A percentile compares a stretch with the other conserved stretches of the same genome.
phyloP scores from a whole-genome alignment of 2,888 invertebrate genomes.

The Drosophila emarginata region DNA sequence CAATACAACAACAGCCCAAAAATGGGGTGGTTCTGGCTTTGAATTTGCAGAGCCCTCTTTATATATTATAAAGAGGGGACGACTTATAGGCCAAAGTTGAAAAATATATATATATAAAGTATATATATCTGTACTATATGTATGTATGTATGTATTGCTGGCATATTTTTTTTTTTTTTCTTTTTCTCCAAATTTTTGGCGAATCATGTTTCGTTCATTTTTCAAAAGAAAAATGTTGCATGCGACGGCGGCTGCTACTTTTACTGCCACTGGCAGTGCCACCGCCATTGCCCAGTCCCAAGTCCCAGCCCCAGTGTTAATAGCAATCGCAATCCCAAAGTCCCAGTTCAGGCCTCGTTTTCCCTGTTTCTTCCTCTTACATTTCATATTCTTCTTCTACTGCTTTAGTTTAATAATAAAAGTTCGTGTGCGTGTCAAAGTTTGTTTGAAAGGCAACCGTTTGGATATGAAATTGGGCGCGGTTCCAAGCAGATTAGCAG shows the following conservation, averaged over 20 bases:
- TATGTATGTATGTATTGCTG: conserved; percentile 28
- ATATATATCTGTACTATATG: conserved; percentile 19
- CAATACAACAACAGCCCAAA: neutral
- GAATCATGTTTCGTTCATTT: conserved; percentile 80
- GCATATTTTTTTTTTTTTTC: conserved; percentile 13
- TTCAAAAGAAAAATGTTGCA: conserved; percentile 79
- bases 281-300: conserved; percentile 32
- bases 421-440: conserved; percentile 79
- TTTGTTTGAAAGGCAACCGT: conserved; percentile 73
- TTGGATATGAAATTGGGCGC: conserved; percentile 70
- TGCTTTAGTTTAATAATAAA: conserved; percentile 66
- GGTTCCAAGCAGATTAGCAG: conserved; percentile 69
- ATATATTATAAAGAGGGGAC: conserved; percentile 22
- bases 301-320: conserved; percentile 32
- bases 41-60: too few relatives aligned
- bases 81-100: conserved; percentile 74
- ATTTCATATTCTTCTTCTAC: neutral
- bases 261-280: conserved; percentile 65
- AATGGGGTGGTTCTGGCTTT: neutral
- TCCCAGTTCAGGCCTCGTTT: conserved; percentile 21
- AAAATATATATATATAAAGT: conserved; percentile 18
- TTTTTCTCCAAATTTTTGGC: conserved; percentile 47
- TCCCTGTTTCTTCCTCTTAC: conserved; percentile 2
- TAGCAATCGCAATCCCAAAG: conserved; percentile 23
- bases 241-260: conserved; percentile 70